Conservation (phyloP, 2,113 vertebrate species). For the Trogon melanurus region DNA sequence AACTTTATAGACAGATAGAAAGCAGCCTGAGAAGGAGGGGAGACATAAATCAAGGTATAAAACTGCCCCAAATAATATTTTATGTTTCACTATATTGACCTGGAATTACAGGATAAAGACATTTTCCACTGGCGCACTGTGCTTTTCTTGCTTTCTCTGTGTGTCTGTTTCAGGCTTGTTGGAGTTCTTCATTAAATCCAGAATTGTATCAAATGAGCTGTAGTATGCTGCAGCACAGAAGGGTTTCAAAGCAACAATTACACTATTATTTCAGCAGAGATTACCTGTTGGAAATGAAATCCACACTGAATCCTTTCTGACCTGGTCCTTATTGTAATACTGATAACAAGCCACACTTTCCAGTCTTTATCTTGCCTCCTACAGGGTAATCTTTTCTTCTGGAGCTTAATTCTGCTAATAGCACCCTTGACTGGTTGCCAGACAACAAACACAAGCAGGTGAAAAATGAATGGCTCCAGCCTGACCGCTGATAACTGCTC, state of each 20-base stretch:
- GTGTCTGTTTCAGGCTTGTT: background rate
- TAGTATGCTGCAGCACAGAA: slow-evolving; percentile 49
- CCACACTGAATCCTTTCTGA: slow-evolving; percentile 70
- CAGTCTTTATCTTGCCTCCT: slow-evolving; percentile 77
- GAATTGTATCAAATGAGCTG: slow-evolving; percentile 63
- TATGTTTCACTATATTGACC: slow-evolving; percentile 51
- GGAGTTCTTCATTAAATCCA: slow-evolving; percentile 40
- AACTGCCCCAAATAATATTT: slow-evolving; percentile 54
- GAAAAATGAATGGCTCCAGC: slow-evolving; percentile 79
- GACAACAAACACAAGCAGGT: slow-evolving; percentile 78
- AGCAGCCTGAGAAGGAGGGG: slow-evolving; percentile 27
- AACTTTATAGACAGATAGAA: slow-evolving; percentile 61
- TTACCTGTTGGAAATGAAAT: slow-evolving; percentile 77
- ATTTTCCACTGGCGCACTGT: slow-evolving; percentile 20
- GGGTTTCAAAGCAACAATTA: slow-evolving; percentile 72
- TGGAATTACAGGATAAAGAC: slow-evolving; percentile 54
- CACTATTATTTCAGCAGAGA: slow-evolving; percentile 75
- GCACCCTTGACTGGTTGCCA: slow-evolving; percentile 82
- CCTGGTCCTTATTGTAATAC: slow-evolving; percentile 72
- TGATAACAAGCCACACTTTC: slow-evolving; percentile 80
- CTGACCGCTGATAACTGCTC: slow-evolving; percentile 70
- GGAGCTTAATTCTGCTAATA: slow-evolving; percentile 81
- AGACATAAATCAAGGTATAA: slow-evolving; percentile 57
- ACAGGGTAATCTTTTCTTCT: slow-evolving; percentile 75
- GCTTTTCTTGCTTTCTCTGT: slow-evolving; percentile 7